A percentile compares a stretch with the other conserved stretches of the same genome.
phyloP scores from a whole-genome alignment of 1,140 invertebrate genomes.

The Lasioglossum albipes region DNA sequence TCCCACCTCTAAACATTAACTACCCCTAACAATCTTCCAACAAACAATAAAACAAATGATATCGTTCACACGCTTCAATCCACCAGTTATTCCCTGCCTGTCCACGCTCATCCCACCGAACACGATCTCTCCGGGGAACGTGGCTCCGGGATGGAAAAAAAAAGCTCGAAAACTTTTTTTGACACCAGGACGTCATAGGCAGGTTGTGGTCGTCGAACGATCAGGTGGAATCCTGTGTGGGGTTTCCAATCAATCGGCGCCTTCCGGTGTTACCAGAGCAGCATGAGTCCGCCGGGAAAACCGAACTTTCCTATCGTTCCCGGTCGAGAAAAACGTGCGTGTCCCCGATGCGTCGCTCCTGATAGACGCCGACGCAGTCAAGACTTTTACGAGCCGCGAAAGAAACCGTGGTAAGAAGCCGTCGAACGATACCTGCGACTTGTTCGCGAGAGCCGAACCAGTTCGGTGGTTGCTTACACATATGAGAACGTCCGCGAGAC shows the following conservation, averaged over 20 bases:
- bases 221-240: conserved; percentile 65
- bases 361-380: conserved; percentile 61
- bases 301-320: conserved; percentile 78
- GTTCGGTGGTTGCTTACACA: conserved; percentile 57
- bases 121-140: too few species aligned
- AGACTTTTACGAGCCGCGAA: conserved; percentile 54
- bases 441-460: too few species aligned
- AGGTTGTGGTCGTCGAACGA: conserved; percentile 28
- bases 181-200: conserved; percentile 64
- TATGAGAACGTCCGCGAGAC: conserved; percentile 62
- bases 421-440: too few species aligned
- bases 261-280: conserved; percentile 79
- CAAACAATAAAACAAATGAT: too few species aligned
- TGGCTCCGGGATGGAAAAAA: not conserved
- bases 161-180: conserved; percentile 56
- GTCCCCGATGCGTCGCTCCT: conserved; percentile 67
- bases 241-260: conserved; percentile 80
- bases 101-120: too few species aligned
- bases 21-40: too few species aligned
- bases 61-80: not conserved
- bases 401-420: conserved; percentile 24
- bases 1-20: too few species aligned
- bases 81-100: too few species aligned
- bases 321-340: conserved; percentile 61
- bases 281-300: conserved; percentile 77